Base-by-base conservation (phyloP, 2,888 invertebrate genomes). In the Drosophila falleni region DNA sequence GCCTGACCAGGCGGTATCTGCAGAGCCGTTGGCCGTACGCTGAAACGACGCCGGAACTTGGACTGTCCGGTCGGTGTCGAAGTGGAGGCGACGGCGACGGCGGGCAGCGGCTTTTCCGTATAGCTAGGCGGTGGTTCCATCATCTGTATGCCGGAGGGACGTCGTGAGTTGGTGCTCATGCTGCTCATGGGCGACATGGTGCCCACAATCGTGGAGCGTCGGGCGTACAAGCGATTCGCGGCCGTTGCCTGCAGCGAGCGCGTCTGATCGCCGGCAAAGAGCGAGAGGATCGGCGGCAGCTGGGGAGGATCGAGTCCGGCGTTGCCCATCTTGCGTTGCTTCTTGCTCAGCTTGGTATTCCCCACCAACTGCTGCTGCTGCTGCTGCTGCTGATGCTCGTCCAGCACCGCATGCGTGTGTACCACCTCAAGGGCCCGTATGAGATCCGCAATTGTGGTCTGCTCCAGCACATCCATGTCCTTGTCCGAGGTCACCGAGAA, bases 361-460 rank as follows among this genome's bases (percentile, higher is more conserved):
- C 31, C 60, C 91, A 89, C 61, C 26, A 8, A n/a, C 35, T 35
- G 62, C 15, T 15, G 61, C 16, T 29, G 31, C n/a, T 37, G 29
- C 90, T 29, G 58, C 39, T 33, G 74, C 35, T 87, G 85, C n/a
- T 87, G 87, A 0, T 81, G 84, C 39, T 91, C 91, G 35, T 90
- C 91, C 31, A 92, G 64, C 11, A 87, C 93, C 0, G 94, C 93
- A 53, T 93, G 92, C 0, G 94, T 92, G 74, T 95, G 95, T 31
- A 97, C 93, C n/a, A 95, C 94, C 50, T 96, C 95, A 51, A 97
- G 92, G 0, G 96, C 97, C 62, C 97, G 94, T 29, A 97, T 94
- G 59, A 97, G 94, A 92, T 97, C 97, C 1, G 97, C 97, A 13
- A 97, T 94, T 23, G 97, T 96, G 0, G 97, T 97, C 83, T 96